Base-by-base conservation (phyloP, 2,888 invertebrate species). In the Sinhomidia bicolor region DNA sequence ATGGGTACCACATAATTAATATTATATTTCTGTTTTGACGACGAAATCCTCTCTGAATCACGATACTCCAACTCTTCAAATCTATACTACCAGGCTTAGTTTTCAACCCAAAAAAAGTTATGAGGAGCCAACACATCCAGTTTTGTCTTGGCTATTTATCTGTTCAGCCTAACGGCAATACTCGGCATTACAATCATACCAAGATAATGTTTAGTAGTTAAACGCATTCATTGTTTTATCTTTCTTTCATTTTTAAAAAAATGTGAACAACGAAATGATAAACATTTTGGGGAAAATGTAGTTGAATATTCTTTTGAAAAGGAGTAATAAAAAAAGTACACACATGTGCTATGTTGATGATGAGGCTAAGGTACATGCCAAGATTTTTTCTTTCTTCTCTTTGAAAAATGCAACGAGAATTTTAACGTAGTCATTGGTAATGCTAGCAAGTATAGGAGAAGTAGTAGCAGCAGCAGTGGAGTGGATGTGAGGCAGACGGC, bases 201-300 rank as follows among this genome's bases (percentile, higher is more conserved):
- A n/a, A 36, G 32, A 74, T 47, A 74, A 74, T 10, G 47, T 47
- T 14, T 47, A 74, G 74, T 47, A 12, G 47, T 74, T 74, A 74
- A 47, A 47, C 26, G 44, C 74, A 74, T 74, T 47, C 71, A 44
- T 71, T 12, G 1, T 36, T 10, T 10, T 71, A n/a, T 51, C 26
- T 29, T 47, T 20, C 5, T 17, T 12, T 9, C 14, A 54, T 62
- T 62, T 29, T 4, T 62, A 74, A 23, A 47, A 47, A 47, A 23
- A 47, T 23, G 23, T 47, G 23, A 71, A 65, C 36, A 29, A 32
- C 36, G 65, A 14, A 65, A 65, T 65, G 23, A 23, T 0, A 17
- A 74, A 74, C 47, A 74, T 44, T 74, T 47, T n/a, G 29, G 44
- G n/a, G 51, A 47, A 74, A 74, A 44, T 74, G 74, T 47, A 74